Evolutionary conservation across 2,888 invertebrate genomes (phyloP).

Genomic region (Drosophila longiperda): DNA sequence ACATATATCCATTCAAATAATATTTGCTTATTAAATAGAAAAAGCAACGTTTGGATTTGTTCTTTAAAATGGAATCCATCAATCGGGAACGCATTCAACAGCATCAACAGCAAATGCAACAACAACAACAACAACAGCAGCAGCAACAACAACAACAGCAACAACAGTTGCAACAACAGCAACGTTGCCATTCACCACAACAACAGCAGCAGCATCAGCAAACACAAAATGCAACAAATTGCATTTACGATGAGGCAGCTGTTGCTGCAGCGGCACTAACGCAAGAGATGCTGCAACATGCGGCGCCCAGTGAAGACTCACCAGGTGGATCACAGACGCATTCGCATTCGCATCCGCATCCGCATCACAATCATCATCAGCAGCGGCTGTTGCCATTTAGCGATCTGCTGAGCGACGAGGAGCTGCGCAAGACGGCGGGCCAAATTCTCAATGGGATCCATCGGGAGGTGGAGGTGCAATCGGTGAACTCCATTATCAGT

Average conservation of each 20-base stretch:
- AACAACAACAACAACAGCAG: conserved; percentile 60
- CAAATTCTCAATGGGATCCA: conserved; percentile 87
- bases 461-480: conserved; percentile 87
- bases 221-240: conserved; percentile 38
- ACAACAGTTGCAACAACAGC: conserved; percentile 19
- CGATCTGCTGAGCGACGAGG: conserved; percentile 82
- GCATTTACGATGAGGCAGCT: conserved; percentile 83
- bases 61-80: conserved; percentile 85
- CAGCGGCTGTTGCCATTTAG: conserved; percentile 74
- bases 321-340: conserved; percentile 27
- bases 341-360: conserved; percentile 33
- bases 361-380: conserved; percentile 49
- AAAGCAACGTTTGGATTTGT: conserved; percentile 86
- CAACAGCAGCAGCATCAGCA: conserved; percentile 41
- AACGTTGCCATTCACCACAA: conserved; percentile 40
- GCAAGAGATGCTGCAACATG: conserved; percentile 82
- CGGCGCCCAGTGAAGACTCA: conserved; percentile 33
- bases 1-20: neutral
- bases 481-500: conserved; percentile 84
- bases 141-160: conserved; percentile 53
- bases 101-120: conserved; percentile 75
- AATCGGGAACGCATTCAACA: conserved; percentile 83
- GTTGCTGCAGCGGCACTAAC: conserved; percentile 83
- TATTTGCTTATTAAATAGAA: conserved; percentile 79
- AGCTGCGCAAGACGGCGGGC: conserved; percentile 87